Evolutionary conservation across 1,140 invertebrate species (phyloP), one percentile per base, ranked within the genome.

Genomic region (Doryteuthis pealeii): DNA sequence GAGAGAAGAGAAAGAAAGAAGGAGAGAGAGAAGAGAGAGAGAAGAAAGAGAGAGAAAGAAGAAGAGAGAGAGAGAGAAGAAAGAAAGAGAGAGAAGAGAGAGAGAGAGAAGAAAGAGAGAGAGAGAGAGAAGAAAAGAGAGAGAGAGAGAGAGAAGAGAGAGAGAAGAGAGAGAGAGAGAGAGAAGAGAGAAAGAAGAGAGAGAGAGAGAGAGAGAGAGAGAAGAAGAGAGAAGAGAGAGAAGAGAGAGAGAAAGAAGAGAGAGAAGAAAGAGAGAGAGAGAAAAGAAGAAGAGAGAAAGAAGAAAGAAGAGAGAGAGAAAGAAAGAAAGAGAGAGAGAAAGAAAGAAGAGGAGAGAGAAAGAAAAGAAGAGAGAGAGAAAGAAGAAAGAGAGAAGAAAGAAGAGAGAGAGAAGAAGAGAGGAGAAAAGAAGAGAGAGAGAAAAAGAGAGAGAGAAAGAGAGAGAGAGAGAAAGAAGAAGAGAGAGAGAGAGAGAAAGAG

Each of bases 401-500:
- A 67, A 40, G 54, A 30, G 33, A n/a, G 68, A 31, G 67, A 30
- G 67, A 49, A 45, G 70, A 72, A 22, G 33, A 14, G 72, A 33
- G 72, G 15, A 67, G 66, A 73, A 32, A 67, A 22, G 49, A 68
- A 43, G 18, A 72, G 43, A 62, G 26, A 72, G 31, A 33, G 28
- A 26, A n/a, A 62, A 12, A 65, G 28, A 71, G 35, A 43, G 15
- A 74, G 1, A n/a, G 58, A 66, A 28, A 54, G 69, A 74, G 18
- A 65, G 68, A 74, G 35, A 65, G 43, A 77, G 30, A 66, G 58
- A 66, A 54, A 70, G 58, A 69, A 31, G 22, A 28, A 68, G 68
- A 49, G 72, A 72, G 43, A 45, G 40, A 72, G 62, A 72, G 32
- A 75, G 68, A n/a, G n/a, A n/a, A n/a, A n/a, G n/a, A n/a, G n/a